These are phyloP conservation scores for Danaus melanippus DNA, from an alignment of 1,140 invertebrate genomes.

Conservation along the genomic window DNA sequence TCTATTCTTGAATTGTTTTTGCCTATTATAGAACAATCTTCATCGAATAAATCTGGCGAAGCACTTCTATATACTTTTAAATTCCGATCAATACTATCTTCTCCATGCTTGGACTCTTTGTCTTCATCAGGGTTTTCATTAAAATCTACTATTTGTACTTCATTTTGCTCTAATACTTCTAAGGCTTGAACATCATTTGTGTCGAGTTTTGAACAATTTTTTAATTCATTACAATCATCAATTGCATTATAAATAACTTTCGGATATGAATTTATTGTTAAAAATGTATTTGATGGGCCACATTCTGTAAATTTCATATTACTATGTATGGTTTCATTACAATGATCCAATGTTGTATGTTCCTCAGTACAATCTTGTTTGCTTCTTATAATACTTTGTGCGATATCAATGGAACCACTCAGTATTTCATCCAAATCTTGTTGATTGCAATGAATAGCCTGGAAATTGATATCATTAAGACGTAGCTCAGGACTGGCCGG, in stretches of 20 bases:
- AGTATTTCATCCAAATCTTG: conserved; percentile 52
- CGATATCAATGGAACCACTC: conserved; percentile 37
- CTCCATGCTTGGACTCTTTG: neutral
- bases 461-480: conserved; percentile 32
- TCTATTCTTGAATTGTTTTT: conserved; percentile 6
- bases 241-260: too few relatives aligned
- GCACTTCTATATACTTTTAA: conserved; percentile 29
- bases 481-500: conserved; percentile 47
- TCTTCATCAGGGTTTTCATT: too few relatives aligned
- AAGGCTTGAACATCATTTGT: too few relatives aligned
- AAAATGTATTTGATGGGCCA: too few relatives aligned
- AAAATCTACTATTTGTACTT: too few relatives aligned
- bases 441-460: conserved; percentile 41
- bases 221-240: too few relatives aligned
- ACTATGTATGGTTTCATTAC: too few relatives aligned
- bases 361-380: conserved; percentile 13
- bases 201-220: too few relatives aligned
- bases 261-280: too few relatives aligned
- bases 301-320: too few relatives aligned
- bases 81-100: neutral
- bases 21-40: conserved; percentile 39
- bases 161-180: too few relatives aligned
- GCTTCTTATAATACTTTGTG: conserved; percentile 32
- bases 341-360: too few relatives aligned
- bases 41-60: conserved; percentile 73